phyloP scores from a whole-genome alignment of 2,888 invertebrate species.

The Ypsolopha scabrella region DNA sequence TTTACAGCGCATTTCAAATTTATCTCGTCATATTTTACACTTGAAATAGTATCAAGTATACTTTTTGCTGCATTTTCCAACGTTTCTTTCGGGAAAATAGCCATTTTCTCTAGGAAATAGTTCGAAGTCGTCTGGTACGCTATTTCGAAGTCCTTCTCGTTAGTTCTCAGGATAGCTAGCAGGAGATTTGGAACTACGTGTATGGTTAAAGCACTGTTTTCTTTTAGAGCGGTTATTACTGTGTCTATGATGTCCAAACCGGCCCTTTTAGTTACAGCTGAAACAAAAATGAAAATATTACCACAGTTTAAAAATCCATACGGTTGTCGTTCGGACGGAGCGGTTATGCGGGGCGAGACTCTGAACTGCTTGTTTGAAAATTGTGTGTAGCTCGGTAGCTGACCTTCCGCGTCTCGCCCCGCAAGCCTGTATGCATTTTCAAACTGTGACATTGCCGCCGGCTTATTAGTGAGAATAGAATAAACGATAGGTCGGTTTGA shows the following conservation, averaged over 20 bases:
- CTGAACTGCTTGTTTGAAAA: too few species aligned
- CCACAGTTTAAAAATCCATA: too few species aligned
- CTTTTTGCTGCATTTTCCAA: conserved; percentile 11
- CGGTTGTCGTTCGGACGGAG: too few species aligned
- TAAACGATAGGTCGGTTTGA: too few species aligned
- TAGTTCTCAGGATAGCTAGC: conserved; percentile 16
- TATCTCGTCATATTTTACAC: not conserved
- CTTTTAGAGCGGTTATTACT: conserved; percentile 22
- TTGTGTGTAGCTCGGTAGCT: too few species aligned
- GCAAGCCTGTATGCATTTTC: too few species aligned
- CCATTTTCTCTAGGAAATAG: conserved; percentile 28
- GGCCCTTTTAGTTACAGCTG: conserved; percentile 23
- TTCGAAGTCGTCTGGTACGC: conserved; percentile 22
- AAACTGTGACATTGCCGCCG: too few species aligned
- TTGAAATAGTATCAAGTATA: conserved; percentile 9
- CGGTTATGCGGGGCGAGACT: too few species aligned
- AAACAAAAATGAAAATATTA: conserved; percentile 14
- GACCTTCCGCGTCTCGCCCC: too few species aligned
- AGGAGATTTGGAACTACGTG: conserved; percentile 25
- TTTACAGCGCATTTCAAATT: not conserved
- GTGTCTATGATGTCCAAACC: conserved; percentile 28
- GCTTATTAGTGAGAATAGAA: too few species aligned
- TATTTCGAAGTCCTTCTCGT: conserved; percentile 11
- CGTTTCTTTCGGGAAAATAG: conserved; percentile 19
- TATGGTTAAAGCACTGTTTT: conserved; percentile 25